phyloP scores from a whole-genome alignment of 2,797 vertebrate species.

The Macrochelys suwanniensis region DNA sequence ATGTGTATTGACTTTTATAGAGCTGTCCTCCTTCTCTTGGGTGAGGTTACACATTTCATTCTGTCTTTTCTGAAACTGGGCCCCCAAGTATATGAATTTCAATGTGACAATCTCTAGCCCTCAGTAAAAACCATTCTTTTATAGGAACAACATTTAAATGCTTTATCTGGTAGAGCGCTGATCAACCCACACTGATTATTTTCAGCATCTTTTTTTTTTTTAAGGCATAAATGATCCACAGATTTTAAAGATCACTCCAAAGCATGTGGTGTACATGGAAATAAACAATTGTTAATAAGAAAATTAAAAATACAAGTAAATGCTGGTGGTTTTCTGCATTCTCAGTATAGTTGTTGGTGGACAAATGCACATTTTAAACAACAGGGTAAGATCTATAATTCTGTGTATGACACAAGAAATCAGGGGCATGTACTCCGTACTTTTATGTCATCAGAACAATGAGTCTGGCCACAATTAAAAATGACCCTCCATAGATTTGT shows the following conservation, averaged over 20 bases:
- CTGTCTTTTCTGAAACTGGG: no score
- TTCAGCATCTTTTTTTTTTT: background rate
- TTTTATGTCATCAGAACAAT: background rate
- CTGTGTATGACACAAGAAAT: background rate
- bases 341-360: no score
- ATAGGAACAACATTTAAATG: background rate
- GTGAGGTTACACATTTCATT: background rate
- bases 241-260: background rate
- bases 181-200: no score
- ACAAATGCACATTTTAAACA: background rate
- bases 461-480: background rate
- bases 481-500: background rate
- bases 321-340: background rate
- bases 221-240: background rate
- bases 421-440: background rate
- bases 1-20: background rate
- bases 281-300: background rate
- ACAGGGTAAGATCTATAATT: background rate
- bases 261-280: no score
- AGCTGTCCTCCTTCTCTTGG: background rate
- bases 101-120: background rate
- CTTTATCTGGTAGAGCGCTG: background rate
- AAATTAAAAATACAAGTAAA: background rate
- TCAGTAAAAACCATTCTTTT: fast-evolving
- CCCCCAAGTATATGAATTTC: no score